Evolutionary conservation across 2,113 vertebrate species (phyloP), one percentile per base, ranked within the genome.

Genomic region (Pardalotus punctatus): DNA sequence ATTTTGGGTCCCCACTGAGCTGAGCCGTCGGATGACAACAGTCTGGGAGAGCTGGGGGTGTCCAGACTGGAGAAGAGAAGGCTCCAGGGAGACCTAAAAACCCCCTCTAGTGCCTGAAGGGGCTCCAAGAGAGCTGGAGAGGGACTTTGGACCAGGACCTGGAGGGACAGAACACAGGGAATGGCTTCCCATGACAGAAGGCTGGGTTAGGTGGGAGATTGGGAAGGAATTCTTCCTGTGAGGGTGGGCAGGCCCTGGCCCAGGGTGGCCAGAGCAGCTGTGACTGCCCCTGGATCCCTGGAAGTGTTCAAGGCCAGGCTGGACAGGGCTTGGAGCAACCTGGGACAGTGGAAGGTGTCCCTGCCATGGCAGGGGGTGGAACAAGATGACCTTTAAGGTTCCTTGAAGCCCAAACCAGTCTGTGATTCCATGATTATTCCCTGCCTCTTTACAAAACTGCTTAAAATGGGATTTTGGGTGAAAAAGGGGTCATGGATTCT

Each of bases 291-390:
- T 72, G 40, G 22, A 54, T 54, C 54, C 10, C 5, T 70, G 12
- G 17, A 0, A 77, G 48, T 40, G 25, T 4, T 10, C 79, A 23
- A 42, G 25, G 12, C 8, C 6, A 11, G 54, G 25, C 0, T 77
- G 56, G 40, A 9, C 0, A 0, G 21, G 40, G 4, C 24, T 67
- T 42, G 24, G 38, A 56, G 35, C 21, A 47, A 4, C 31, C 19
- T 36, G 24, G 22, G 17, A 2, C 12, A 22, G n/a, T 51, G 35
- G n/a, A 38, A 69, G n/a, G 47, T 38, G 19, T 50, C 27, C 35
- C 47, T 50, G 66, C 66, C 5, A 2, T 61, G 31, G 12, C 14
- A 36, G 48, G 7, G 18, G 4, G 6, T 31, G 11, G 38, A 61
- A 61, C 7, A 14, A 27, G 21, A 42, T 77, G 31, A 45, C 3